Conservation (phyloP, 2,888 invertebrate species). For the Drosophila nr. perissopoda region DNA sequence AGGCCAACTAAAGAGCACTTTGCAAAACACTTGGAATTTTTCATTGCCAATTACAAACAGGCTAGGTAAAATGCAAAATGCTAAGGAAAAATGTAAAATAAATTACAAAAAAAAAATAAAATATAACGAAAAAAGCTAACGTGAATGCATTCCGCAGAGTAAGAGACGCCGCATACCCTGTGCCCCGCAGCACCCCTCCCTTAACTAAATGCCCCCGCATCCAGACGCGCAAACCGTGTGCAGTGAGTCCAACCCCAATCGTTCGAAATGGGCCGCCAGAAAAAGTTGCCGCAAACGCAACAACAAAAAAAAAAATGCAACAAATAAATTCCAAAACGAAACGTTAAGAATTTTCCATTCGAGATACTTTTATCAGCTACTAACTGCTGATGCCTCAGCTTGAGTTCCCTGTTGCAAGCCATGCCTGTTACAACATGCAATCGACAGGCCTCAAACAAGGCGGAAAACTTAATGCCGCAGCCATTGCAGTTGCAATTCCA, state of each 20-base stretch:
- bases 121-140: constrained; percentile 28
- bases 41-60: constrained; percentile 66
- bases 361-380: constrained; percentile 67
- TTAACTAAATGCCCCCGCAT: not conserved
- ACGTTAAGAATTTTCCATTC: constrained; percentile 65
- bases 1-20: constrained; percentile 58
- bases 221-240: constrained; percentile 17
- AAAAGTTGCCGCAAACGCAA: constrained; percentile 28
- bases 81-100: constrained; percentile 3
- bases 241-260: constrained; percentile 45
- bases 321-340: constrained; percentile 66
- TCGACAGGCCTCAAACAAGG: constrained; percentile 63
- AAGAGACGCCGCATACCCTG: constrained; percentile 32
- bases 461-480: constrained; percentile 43
- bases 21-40: constrained; percentile 70
- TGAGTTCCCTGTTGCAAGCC: constrained; percentile 58
- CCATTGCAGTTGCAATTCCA: constrained; percentile 9
- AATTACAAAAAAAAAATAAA: constrained; percentile 7
- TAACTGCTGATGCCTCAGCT: constrained; percentile 27
- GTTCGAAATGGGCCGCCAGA: constrained; percentile 26
- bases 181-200: not conserved
- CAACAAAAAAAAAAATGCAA: constrained; percentile 14
- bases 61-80: constrained; percentile 44
- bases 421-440: constrained; percentile 69
- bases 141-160: constrained; percentile 60